Base-by-base conservation (phyloP, 1,140 invertebrate species). In the Platorchestia sp. region DNA sequence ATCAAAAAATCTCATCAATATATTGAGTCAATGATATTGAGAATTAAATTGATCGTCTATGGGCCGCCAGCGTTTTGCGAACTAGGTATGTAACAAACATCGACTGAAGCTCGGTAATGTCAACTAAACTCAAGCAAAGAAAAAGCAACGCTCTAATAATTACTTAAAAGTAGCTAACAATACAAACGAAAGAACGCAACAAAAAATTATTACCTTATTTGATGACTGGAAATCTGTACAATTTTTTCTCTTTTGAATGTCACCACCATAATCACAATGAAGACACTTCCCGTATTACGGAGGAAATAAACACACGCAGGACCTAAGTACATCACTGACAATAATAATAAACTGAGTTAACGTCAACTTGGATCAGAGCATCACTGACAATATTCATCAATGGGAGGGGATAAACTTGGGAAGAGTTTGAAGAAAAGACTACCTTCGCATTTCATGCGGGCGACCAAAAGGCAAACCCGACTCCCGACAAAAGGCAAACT, bases 121-220 rank as follows among this genome's bases (percentile, higher is more conserved):
- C 59, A 75, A 75, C 59, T 75, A 75, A 75, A 75, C 59, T 75
- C 59, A 75, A 75, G 59, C 59, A 75, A 75, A 75, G 47, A 51
- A 75, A 75, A 75, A 75, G 59, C 59, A 75, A 75, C 59, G 59
- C 10, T 75, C 59, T 75, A 75, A 75, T 75, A 75, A 75, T 36
- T 27, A 75, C 59, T 75, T 75, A 75, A 75, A 75, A 75, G 59
- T 75, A 75, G 59, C 59, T 75, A 75, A 75, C 59, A 75, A 3
- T 75, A 75, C 14, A 75, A 75, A 75, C 14, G 59, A 75, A 75
- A 75, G 59, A 75, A 75, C 59, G 7, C 59, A 75, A 75, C 59
- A 75, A 75, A 75, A 75, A 75, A 19, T 51, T 51, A 51, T 51
- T 75, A 75, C 59, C 59, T 75, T 75, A 75, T 14, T 75, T 22